These are phyloP conservation scores for Micromesistius poutassou DNA, from an alignment of 2,797 vertebrate species.

Conservation along the genomic window DNA sequence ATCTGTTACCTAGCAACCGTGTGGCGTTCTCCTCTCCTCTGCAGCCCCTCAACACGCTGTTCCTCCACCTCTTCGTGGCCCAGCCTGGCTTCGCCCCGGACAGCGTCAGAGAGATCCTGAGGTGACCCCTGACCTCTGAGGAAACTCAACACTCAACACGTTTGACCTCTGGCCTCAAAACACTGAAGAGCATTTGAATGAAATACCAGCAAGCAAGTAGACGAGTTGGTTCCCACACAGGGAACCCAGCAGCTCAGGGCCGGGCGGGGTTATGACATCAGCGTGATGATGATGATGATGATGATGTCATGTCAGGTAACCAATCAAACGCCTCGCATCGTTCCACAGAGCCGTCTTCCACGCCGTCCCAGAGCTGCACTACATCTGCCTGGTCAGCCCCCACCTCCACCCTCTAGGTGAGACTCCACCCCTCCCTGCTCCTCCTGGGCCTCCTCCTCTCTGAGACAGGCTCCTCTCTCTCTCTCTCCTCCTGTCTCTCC, in stretches of 20 bases:
- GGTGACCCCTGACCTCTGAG: slow-evolving; percentile 57
- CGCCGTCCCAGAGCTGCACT: slow-evolving; percentile 79
- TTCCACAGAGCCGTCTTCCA: slow-evolving; percentile 78
- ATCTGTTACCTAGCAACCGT: no score
- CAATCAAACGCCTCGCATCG: slow-evolving; percentile 10
- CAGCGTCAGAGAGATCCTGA: slow-evolving; percentile 78
- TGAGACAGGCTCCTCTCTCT: no score
- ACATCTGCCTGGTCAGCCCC: slow-evolving; percentile 79
- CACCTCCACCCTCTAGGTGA: slow-evolving; percentile 76
- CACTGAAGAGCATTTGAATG: neutral
- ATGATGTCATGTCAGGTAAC: neutral
- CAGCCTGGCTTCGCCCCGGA: slow-evolving; percentile 61
- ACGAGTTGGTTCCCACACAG: no score
- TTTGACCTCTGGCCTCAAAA: neutral
- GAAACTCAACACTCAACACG: neutral
- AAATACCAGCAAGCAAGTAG: no score
- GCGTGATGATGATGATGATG: neutral
- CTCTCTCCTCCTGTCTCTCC: no score
- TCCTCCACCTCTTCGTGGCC: slow-evolving; percentile 88
- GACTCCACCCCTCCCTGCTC: neutral
- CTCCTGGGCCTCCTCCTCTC: neutral
- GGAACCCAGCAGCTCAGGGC: no score
- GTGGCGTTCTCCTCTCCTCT: slow-evolving; percentile 6
- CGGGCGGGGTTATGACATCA: no score
- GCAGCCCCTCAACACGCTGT: slow-evolving; percentile 89